phyloP scores from a whole-genome alignment of 1,140 invertebrate genomes.

The Drosophila nigrodunni region DNA sequence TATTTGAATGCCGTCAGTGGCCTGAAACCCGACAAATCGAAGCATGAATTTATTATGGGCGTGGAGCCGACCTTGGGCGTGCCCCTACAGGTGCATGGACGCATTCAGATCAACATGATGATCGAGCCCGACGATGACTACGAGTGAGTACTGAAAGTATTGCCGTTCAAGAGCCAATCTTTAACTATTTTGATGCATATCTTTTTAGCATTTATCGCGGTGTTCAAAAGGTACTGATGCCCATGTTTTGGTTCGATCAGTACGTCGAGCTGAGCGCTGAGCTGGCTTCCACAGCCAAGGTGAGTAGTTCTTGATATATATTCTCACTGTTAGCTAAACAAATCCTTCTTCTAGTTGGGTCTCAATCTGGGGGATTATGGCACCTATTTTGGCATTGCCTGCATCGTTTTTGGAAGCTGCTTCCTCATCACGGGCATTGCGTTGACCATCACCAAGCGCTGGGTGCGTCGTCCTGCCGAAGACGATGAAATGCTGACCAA shows the following conservation, averaged over 20 bases:
- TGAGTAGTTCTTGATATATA: conserved; percentile 47
- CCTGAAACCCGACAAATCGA: conserved; percentile 88
- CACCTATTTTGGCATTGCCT: conserved; percentile 85
- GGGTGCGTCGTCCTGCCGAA: conserved; percentile 77
- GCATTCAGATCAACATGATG: conserved; percentile 91
- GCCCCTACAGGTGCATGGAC: conserved; percentile 88
- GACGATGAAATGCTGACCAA: conserved; percentile 77
- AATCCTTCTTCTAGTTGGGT: conserved; percentile 63
- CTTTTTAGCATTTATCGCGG: conserved; percentile 85
- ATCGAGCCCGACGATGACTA: conserved; percentile 86
- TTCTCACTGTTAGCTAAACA: background rate
- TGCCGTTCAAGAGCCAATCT: background rate
- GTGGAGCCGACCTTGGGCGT: conserved; percentile 90
- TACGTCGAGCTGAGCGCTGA: conserved; percentile 87
- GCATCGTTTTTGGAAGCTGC: conserved; percentile 85
- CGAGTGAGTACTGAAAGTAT: conserved; percentile 85
- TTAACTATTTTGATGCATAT: background rate
- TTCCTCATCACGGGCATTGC: conserved; percentile 84
- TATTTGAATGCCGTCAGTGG: conserved; percentile 89
- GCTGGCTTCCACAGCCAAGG: conserved; percentile 86
- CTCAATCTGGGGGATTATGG: conserved; percentile 85
- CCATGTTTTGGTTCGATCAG: conserved; percentile 92
- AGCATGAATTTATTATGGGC: conserved; percentile 89
- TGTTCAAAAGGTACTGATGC: conserved; percentile 86
- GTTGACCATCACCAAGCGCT: conserved; percentile 84